A percentile compares a stretch with the other conserved stretches of the same genome.
These are phyloP conservation scores for Diabrotica virgifera DNA, from an alignment of 1,140 invertebrate species.

Conservation along the genomic window DNA sequence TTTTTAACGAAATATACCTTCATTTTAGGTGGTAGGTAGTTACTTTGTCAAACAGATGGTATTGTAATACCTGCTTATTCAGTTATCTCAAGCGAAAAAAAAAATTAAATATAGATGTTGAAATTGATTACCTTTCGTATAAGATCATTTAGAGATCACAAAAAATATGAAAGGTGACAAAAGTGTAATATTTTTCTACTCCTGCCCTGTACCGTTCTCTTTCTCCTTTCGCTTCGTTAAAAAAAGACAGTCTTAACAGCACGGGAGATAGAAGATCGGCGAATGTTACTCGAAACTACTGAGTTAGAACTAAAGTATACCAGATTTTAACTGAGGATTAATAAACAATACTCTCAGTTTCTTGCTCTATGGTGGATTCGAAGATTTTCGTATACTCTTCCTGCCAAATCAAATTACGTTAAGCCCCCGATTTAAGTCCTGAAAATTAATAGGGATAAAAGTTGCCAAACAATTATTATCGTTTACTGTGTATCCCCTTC, in stretches of 20 bases:
- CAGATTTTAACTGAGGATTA: conserved; percentile 18
- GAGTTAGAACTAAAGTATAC: conserved; percentile 26
- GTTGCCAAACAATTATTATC: conserved; percentile 21
- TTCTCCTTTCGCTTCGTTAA: conserved; percentile 6
- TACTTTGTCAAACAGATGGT: too few relatives aligned
- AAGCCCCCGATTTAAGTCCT: conserved; percentile 17
- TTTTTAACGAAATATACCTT: too few relatives aligned
- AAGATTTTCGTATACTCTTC: conserved; percentile 21
- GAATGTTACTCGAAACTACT: conserved; percentile 24
- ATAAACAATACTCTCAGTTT: conserved; percentile 23
- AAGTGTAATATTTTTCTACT: neutral
- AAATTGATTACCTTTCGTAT: too few relatives aligned
- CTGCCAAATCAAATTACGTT: conserved; percentile 21
- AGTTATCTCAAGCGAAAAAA: too few relatives aligned
- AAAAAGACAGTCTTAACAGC: conserved; percentile 11
- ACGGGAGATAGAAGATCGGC: conserved; percentile 8
- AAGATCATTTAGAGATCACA: too few relatives aligned
- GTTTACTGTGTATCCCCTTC: neutral
- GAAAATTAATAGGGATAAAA: conserved; percentile 24
- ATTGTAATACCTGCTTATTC: too few relatives aligned
- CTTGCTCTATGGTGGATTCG: conserved; percentile 20
- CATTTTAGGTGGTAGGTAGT: too few relatives aligned
- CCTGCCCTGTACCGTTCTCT: conserved; percentile 7
- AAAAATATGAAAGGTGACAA: too few relatives aligned
- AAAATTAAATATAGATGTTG: too few relatives aligned